Conservation (phyloP, 2,888 invertebrate genomes). For the Lamellibrachia columna region DNA sequence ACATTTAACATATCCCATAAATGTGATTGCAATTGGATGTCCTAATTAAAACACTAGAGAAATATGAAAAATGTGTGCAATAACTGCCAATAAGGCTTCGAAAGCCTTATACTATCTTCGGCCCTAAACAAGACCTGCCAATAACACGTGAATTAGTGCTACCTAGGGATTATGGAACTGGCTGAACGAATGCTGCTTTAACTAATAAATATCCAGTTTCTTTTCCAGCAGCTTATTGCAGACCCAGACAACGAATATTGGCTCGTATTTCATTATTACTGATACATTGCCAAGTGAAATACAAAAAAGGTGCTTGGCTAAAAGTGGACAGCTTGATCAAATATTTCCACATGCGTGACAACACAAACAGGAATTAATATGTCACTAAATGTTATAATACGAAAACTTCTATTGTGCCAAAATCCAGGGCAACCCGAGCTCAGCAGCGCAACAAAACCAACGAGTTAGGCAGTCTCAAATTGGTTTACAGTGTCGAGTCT, state of each 20-base stretch:
- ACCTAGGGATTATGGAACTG: background rate
- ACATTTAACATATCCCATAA: background rate
- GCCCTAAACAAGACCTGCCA: background rate
- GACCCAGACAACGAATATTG: background rate
- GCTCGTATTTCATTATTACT: background rate
- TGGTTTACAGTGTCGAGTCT: no score
- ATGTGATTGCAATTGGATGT: background rate
- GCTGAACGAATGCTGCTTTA: background rate
- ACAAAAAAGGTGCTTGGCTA: background rate
- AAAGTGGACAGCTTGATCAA: background rate
- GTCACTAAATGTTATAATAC: background rate
- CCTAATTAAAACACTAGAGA: background rate
- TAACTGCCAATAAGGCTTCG: background rate
- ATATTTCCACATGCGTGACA: background rate
- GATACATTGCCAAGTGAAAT: background rate
- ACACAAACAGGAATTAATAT: background rate
- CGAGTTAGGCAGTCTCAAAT: no score
- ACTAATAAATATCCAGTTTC: conserved; percentile 11
- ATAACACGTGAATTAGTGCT: background rate
- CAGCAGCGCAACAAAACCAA: no score
- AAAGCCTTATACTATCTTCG: background rate
- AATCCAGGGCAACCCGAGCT: no score
- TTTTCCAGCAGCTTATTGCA: background rate
- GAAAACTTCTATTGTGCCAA: background rate
- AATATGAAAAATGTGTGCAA: background rate